Base-by-base conservation (phyloP, 2,113 vertebrate species). In the Pseudopodoces humilis region DNA sequence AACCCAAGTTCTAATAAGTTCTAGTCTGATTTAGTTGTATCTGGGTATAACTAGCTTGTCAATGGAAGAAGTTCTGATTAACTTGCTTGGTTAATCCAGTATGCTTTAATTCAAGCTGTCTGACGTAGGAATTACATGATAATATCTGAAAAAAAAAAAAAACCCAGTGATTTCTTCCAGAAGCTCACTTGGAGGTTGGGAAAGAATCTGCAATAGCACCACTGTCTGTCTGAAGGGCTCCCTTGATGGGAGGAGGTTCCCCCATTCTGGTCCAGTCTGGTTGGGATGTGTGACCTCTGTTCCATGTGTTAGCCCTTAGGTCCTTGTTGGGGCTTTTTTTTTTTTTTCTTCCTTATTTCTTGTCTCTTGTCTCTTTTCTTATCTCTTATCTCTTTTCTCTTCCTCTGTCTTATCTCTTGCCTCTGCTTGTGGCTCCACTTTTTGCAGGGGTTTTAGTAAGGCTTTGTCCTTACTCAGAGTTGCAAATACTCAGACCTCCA, bases 291-390 rank as follows among this genome's bases (percentile, higher is more conserved):
- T 41, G 20, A 37, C 19, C 9, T 67, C 31, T 77, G 15, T 0
- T 2, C 30, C 60, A 12, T 30, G 17, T 0, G 0, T 20, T 59
- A 60, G 33, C 13, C 28, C 8, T 41, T 1, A 1, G 12, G 11
- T 83, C 21, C 13, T 63, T 67, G 7, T 23, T 6, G 9, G 12
- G 9, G 15, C 6, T 41, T 31, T 56, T n/a, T 25, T 6, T 22
- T 53, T 19, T 3, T n/a, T 10, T 10, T 13, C 0, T 9, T 28
- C n/a, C 39, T 59, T 47, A 59, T 37, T 14, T 25, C 23, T 27
- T 37, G 35, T 60, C 16, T 39, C 25, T 39, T 39, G 10, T 39
- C 39, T 39, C 39, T 5, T 21, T 53, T 25, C 23, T 27, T 37
- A 23, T 60, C 17, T 39, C 25, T 39, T 39, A 39, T 39, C 39